These are phyloP conservation scores for Smutsia gigantea DNA, from an alignment of 2,797 vertebrate genomes.

Conservation along the genomic window DNA sequence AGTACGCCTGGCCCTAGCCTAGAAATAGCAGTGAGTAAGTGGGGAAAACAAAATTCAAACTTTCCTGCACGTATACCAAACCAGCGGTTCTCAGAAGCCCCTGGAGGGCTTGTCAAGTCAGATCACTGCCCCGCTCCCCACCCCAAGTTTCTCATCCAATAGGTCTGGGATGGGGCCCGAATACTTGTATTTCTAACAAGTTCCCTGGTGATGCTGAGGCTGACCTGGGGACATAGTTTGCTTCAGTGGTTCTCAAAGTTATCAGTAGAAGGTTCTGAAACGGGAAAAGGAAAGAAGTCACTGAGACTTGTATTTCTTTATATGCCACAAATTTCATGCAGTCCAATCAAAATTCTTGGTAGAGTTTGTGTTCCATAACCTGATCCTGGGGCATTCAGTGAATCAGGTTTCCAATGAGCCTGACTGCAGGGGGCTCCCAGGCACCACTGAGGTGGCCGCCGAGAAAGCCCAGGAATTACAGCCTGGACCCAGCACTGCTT, in stretches of 20 bases:
- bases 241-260: no score
- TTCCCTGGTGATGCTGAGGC: background rate
- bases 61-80: background rate
- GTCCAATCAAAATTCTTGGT: background rate
- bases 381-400: fast-evolving
- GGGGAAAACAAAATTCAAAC: background rate
- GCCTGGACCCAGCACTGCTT: background rate
- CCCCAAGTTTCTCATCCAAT: background rate
- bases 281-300: background rate
- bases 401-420: background rate
- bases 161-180: background rate
- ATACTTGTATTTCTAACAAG: background rate
- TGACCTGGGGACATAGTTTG: background rate
- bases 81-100: background rate
- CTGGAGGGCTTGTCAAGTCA: background rate
- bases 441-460: fast-evolving
- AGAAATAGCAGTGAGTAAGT: background rate
- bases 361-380: background rate
- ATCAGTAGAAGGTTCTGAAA: background rate
- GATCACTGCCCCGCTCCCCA: background rate
- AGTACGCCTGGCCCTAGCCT: background rate
- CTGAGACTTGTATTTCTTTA: background rate
- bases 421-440: background rate
- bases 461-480: background rate
- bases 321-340: fast-evolving